A percentile compares a stretch with the other conserved stretches of the same genome.
Evolutionary conservation across 2,888 invertebrate species (phyloP).

Genomic region (Catocala sponsa): DNA sequence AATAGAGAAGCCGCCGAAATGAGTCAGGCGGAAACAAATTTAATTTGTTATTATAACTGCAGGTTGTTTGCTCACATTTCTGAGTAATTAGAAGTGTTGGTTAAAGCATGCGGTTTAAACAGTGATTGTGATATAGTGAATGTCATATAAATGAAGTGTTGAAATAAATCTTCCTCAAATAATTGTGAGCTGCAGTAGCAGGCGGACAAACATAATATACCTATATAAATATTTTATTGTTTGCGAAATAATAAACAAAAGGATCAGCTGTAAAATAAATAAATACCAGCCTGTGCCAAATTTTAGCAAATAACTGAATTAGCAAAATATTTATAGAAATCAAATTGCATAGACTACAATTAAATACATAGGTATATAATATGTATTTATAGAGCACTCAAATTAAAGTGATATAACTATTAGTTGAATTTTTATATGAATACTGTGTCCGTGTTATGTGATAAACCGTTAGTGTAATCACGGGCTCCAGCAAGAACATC

Average conservation of each 20-base stretch:
- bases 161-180: slow-evolving; percentile 48
- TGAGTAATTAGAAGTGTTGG: slow-evolving; percentile 64
- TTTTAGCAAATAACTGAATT: too few relatives aligned
- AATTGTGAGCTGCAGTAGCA: slow-evolving; percentile 47
- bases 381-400: background rate
- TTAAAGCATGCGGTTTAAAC: slow-evolving; percentile 68
- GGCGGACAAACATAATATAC: slow-evolving; percentile 34
- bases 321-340: too few relatives aligned
- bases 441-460: slow-evolving; percentile 13
- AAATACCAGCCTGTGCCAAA: background rate
- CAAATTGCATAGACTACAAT: too few relatives aligned
- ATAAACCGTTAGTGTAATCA: slow-evolving; percentile 13
- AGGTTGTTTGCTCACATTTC: slow-evolving; percentile 75
- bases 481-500: slow-evolving; percentile 28
- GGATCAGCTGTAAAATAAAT: slow-evolving; percentile 10
- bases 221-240: slow-evolving; percentile 17
- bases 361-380: too few relatives aligned
- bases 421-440: background rate
- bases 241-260: too few relatives aligned
- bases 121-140: slow-evolving; percentile 54
- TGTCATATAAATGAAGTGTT: slow-evolving; percentile 54
- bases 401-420: slow-evolving; percentile 15
- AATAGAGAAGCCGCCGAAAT: slow-evolving; percentile 67
- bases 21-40: slow-evolving; percentile 73
- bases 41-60: slow-evolving; percentile 65